These are phyloP conservation scores for silkworm (Bombyx mori) DNA, from an alignment of 1,140 invertebrate genomes.

Conservation along the genomic window ASM3026992v2 NC_085127.1:4099501-4100000, in stretches of 20 bases:
- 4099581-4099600: background rate
- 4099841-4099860: constrained; percentile 40
- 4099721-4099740: constrained; percentile 10
- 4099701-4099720: constrained; percentile 14
- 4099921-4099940: no score
- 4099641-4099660: background rate
- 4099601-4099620: constrained; percentile 2
- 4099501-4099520: no score
- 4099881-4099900: constrained; percentile 2
- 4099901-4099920: no score
- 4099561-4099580: no score
- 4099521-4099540: no score
- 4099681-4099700: constrained; percentile 13
- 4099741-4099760: constrained; percentile 17
- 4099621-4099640: constrained; percentile 5
- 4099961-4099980: no score
- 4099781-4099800: constrained; percentile 29
- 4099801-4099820: constrained; percentile 27
- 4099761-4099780: constrained; percentile 22
- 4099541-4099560: no score
- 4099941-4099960: no score
- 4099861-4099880: constrained; percentile 12
- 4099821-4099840: constrained; percentile 40
- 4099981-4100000: no score
- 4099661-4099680: constrained; percentile 14